Percentiles rank a stretch among this genome's conserved stretches.
Evolutionary conservation across 2,797 vertebrate species (phyloP).

Genomic region (Emydoidea blandingii): DNA sequence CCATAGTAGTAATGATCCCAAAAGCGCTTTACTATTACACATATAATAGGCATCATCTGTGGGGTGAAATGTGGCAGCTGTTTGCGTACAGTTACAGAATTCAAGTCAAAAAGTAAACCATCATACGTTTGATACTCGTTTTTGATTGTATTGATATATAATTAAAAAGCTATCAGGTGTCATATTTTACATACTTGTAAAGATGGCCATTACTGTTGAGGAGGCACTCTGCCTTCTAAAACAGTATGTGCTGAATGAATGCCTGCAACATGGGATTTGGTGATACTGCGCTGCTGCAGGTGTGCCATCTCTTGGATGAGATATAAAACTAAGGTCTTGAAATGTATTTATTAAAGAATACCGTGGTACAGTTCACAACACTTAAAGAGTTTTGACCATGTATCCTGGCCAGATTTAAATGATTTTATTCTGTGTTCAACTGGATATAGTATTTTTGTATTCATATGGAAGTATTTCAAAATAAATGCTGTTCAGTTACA

Average conservation of each 20-base stretch:
- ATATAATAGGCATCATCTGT: background rate
- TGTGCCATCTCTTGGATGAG: background rate
- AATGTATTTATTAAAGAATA: rapidly evolving
- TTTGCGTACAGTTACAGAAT: background rate
- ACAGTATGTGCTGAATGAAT: background rate
- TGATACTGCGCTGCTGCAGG: background rate
- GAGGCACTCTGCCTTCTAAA: background rate
- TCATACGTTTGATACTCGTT: too few species aligned
- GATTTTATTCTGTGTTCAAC: background rate
- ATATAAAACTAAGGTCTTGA: background rate
- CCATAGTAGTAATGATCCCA: background rate
- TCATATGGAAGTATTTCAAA: background rate
- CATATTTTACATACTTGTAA: background rate
- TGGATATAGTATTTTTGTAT: background rate
- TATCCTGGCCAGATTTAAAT: background rate
- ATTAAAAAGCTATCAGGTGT: too few species aligned
- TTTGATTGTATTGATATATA: too few species aligned
- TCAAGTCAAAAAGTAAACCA: too few species aligned
- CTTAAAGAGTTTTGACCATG: background rate
- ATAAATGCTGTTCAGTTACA: background rate
- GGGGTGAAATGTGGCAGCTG: background rate
- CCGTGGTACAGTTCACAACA: background rate
- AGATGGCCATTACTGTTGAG: background rate
- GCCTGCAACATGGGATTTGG: background rate
- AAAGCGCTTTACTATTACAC: background rate